Percentiles rank a stretch among this genome's conserved stretches.
Evolutionary conservation across 2,888 invertebrate genomes (phyloP).

Genomic region (Tenthredo amoena): DNA sequence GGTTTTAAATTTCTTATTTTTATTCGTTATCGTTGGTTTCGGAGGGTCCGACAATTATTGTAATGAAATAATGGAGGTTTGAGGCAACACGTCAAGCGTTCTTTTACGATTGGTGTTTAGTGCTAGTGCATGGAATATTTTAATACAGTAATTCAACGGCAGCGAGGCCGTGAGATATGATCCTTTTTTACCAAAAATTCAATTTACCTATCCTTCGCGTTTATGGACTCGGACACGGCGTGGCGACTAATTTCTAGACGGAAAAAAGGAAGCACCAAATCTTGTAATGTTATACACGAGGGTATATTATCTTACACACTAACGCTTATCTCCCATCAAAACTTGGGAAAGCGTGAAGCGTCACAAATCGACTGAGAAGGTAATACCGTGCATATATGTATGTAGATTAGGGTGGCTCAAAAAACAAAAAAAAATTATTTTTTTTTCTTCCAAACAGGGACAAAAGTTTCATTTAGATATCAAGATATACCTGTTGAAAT

Average conservation of each 20-base stretch:
- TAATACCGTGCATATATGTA: neutral
- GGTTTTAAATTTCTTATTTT: neutral
- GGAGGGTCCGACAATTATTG: neutral
- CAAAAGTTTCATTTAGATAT: no score
- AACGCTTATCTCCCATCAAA: conserved; percentile 29
- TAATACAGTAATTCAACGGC: conserved; percentile 1
- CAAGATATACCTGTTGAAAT: no score
- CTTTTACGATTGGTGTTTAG: neutral
- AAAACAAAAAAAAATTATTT: no score
- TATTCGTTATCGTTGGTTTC: neutral
- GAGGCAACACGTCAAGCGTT: neutral
- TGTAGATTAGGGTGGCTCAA: no score
- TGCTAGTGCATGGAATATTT: neutral
- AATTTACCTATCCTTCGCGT: conserved; percentile 9
- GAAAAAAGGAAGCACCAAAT: conserved; percentile 8
- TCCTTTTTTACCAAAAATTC: neutral
- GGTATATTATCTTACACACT: conserved; percentile 22
- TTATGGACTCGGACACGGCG: conserved; percentile 37
- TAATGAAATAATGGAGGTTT: conserved; percentile 10
- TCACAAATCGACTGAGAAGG: neutral
- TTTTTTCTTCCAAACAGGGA: no score
- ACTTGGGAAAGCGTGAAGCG: conserved; percentile 10
- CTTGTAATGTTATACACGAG: conserved; percentile 34
- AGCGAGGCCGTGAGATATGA: neutral
- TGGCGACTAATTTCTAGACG: conserved; percentile 14